These are phyloP conservation scores for Botia kubotai DNA, from an alignment of 2,797 vertebrate genomes.

Conservation along the genomic window DNA sequence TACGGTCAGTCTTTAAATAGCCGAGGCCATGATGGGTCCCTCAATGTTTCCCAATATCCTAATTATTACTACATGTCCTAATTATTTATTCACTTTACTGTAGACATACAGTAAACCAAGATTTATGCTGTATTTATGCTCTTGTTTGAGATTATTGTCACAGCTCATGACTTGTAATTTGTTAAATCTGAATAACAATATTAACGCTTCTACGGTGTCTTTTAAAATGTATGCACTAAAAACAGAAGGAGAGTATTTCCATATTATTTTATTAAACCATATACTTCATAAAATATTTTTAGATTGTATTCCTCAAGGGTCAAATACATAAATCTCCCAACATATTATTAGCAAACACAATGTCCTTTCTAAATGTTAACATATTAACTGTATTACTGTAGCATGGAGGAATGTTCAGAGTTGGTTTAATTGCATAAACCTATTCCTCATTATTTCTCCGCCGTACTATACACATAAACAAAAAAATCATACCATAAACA, in stretches of 20 bases:
- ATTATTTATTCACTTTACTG: slow-evolving; percentile 15
- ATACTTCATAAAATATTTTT: not conserved
- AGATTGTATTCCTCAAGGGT: not conserved
- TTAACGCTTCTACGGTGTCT: too few species aligned
- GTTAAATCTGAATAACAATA: not conserved
- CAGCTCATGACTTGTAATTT: not conserved
- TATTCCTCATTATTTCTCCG: slow-evolving; percentile 35
- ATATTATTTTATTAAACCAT: slow-evolving; percentile 16
- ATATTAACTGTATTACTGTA: not conserved
- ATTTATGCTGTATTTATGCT: too few species aligned
- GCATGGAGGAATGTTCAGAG: slow-evolving; percentile 27
- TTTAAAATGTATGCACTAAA: too few species aligned
- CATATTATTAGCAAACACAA: not conserved
- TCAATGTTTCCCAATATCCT: too few species aligned
- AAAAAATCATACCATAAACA: not conserved
- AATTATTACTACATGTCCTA: not conserved
- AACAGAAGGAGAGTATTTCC: not conserved
- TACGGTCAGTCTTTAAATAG: too few species aligned
- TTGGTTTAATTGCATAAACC: not conserved
- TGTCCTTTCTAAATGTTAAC: not conserved
- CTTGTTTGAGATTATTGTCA: not conserved
- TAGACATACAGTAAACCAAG: not conserved
- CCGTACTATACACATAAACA: not conserved
- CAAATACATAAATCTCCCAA: not conserved
- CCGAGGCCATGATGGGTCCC: too few species aligned